Percentiles rank a stretch among this genome's conserved stretches.
phyloP scores from a whole-genome alignment of 2,113 vertebrate genomes.

The Heterocephalus glaber region DNA sequence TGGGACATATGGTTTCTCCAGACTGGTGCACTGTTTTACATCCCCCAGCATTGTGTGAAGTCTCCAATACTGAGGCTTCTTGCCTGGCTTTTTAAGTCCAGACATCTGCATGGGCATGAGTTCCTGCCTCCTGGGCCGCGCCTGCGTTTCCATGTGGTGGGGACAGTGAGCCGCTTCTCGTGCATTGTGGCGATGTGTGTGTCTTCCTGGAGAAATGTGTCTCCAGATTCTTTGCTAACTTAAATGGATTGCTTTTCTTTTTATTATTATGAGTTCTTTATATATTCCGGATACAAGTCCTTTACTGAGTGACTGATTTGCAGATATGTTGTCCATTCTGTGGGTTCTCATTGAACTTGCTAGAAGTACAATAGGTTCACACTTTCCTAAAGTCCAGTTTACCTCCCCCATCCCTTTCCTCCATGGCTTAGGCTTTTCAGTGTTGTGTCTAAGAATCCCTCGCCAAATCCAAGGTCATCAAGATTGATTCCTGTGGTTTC shows the following conservation, averaged over 20 bases:
- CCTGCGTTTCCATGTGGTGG: fast-evolving
- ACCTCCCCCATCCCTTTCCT: background rate
- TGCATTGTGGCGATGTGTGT: background rate
- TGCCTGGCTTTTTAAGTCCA: background rate
- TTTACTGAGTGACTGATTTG: background rate
- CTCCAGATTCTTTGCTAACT: no score
- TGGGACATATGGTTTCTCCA: background rate
- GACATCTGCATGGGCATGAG: background rate
- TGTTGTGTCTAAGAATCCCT: background rate
- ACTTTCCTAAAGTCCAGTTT: background rate
- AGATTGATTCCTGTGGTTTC: background rate
- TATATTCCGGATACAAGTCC: fast-evolving
- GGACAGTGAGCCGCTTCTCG: fast-evolving
- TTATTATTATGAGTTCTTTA: background rate
- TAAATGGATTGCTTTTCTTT: no score
- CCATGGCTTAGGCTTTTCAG: background rate
- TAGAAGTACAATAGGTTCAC: background rate
- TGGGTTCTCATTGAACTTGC: background rate
- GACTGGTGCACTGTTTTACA: background rate
- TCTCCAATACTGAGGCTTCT: background rate
- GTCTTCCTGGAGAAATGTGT: background rate
- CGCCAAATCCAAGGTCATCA: background rate
- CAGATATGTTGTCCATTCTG: background rate
- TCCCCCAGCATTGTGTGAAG: background rate
- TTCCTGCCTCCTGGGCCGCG: fast-evolving